These are phyloP conservation scores for Balaeniceps rex DNA, from an alignment of 2,113 vertebrate species.

Conservation along the genomic window DNA sequence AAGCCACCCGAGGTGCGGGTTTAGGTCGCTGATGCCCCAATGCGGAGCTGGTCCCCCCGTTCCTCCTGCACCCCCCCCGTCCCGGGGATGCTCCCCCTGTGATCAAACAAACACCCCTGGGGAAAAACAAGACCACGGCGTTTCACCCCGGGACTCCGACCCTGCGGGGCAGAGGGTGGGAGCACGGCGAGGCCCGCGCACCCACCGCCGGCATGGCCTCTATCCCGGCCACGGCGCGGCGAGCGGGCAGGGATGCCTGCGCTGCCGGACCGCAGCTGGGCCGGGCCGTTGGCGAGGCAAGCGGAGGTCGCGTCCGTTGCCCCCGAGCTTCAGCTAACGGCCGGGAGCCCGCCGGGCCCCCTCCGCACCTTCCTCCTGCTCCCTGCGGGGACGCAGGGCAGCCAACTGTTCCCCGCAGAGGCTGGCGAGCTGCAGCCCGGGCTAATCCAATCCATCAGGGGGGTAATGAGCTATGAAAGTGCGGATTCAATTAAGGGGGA, in stretches of 20 bases:
- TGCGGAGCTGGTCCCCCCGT: neutral
- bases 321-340: neutral
- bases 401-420: constrained; percentile 41
- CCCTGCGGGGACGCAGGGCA: neutral
- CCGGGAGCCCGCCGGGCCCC: neutral
- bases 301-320: neutral
- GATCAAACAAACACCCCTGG: fast-evolving
- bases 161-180: neutral
- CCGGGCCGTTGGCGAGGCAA: neutral
- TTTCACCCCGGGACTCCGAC: neutral
- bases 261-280: neutral
- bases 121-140: neutral
- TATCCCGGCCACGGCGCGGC: fast-evolving
- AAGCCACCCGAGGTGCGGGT: neutral
- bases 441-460: constrained; percentile 72
- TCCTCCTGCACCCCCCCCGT: too few species aligned
- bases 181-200: neutral
- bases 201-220: too few species aligned
- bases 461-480: constrained; percentile 78
- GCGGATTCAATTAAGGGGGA: constrained; percentile 68
- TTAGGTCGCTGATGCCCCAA: fast-evolving
- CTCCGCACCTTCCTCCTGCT: neutral
- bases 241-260: neutral
- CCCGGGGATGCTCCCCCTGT: neutral
- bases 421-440: neutral